phyloP scores from a whole-genome alignment of 2,888 invertebrate genomes.

The Hemistola chrysoprasaria region DNA sequence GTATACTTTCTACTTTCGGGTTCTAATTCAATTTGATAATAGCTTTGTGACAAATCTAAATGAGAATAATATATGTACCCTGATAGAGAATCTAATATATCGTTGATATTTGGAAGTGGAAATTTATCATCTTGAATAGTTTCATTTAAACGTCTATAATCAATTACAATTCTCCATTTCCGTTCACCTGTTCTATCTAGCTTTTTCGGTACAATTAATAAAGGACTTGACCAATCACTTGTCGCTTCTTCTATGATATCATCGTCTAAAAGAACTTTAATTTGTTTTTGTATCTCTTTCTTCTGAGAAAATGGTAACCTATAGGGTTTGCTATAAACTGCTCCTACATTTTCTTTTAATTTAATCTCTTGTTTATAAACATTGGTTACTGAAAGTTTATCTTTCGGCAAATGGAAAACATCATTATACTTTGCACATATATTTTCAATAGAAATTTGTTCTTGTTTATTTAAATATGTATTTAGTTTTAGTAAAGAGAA shows the following conservation, averaged over 20 bases:
- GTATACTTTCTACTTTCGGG: conserved; percentile 20
- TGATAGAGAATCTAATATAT: conserved; percentile 24
- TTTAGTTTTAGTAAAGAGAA: conserved; percentile 20
- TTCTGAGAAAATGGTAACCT: conserved; percentile 23
- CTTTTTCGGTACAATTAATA: conserved; percentile 29
- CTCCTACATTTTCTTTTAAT: conserved; percentile 15
- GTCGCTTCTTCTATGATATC: conserved; percentile 20
- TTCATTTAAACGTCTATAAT: conserved; percentile 24
- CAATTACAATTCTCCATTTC: conserved; percentile 29
- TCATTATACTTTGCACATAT: conserved; percentile 29
- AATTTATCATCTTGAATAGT: conserved; percentile 20
- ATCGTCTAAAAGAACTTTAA: conserved; percentile 20
- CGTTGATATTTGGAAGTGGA: conserved; percentile 24
- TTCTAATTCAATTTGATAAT: conserved; percentile 13
- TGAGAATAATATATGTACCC: conserved; percentile 20
- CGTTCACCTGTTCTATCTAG: too few relatives aligned
- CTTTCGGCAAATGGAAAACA: conserved; percentile 24
- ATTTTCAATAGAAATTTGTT: conserved; percentile 17
- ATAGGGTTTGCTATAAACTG: conserved; percentile 26
- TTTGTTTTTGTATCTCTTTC: conserved; percentile 22
- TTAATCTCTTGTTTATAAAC: conserved; percentile 21
- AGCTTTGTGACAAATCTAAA: conserved; percentile 22
- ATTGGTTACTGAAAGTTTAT: conserved; percentile 22
- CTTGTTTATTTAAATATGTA: conserved; percentile 19
- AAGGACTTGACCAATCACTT: conserved; percentile 28